Percentiles rank a stretch among this genome's conserved stretches.
Conservation (phyloP, 2,113 vertebrate genomes). For the Pollimyrus isidori region DNA sequence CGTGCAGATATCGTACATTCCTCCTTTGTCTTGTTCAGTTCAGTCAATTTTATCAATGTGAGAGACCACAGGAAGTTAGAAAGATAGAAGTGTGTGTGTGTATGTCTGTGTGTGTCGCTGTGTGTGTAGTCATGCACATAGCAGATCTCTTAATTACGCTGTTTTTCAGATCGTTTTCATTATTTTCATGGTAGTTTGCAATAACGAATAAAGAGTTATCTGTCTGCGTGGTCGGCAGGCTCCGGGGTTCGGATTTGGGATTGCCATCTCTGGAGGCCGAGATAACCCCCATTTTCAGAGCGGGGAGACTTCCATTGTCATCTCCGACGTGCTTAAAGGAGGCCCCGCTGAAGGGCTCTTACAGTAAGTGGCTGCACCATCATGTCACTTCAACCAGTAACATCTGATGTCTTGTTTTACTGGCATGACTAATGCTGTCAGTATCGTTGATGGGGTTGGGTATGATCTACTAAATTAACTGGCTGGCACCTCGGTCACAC, state of each 20-base stretch:
- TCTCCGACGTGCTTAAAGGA: constrained; percentile 96
- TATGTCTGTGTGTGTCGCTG: background rate
- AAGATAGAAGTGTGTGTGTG: background rate
- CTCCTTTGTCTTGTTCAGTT: background rate
- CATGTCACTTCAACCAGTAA: background rate
- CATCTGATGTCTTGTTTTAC: background rate
- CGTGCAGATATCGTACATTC: background rate
- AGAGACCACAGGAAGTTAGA: background rate
- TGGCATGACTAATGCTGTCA: background rate
- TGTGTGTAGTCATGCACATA: background rate
- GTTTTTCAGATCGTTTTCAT: background rate
- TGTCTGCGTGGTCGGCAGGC: constrained; percentile 58
- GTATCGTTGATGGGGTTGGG: background rate
- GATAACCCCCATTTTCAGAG: constrained; percentile 99
- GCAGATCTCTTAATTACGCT: background rate
- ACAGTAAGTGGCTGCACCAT: constrained; percentile 67
- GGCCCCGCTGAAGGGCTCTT: constrained; percentile 90
- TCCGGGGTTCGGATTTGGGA: constrained; percentile 95
- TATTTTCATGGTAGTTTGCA: background rate
- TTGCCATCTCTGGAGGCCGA: constrained; percentile 95
- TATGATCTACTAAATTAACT: too few species aligned
- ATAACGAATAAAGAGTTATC: background rate
- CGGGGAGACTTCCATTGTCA: constrained; percentile 95
- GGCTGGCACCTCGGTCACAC: background rate
- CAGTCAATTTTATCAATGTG: background rate